These are phyloP conservation scores for Chaenocephalus aceratus DNA, from an alignment of 2,113 vertebrate genomes.

Conservation along the genomic window DNA sequence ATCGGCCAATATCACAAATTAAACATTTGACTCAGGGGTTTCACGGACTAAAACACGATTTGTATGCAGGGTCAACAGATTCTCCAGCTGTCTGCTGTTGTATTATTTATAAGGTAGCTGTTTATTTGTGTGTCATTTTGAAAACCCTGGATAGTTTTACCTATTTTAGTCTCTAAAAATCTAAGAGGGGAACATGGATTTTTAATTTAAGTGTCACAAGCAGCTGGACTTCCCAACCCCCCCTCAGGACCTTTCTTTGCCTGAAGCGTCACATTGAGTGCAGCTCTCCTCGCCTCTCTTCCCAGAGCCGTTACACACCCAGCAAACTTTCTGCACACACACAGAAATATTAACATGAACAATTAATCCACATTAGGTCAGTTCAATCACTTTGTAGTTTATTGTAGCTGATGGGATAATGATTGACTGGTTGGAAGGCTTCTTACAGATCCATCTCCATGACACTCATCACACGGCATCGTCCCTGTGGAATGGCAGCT, in stretches of 20 bases:
- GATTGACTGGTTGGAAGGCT: not conserved
- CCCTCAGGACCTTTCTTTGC: slow-evolving; percentile 61
- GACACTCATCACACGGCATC: slow-evolving; percentile 60
- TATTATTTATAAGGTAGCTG: not conserved
- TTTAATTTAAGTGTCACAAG: not conserved
- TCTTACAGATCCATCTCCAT: slow-evolving; percentile 72
- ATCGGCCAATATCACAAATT: too few relatives aligned
- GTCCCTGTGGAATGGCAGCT: slow-evolving; percentile 65
- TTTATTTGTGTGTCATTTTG: not conserved
- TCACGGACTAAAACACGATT: too few relatives aligned
- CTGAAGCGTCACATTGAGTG: slow-evolving; percentile 48
- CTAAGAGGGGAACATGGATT: not conserved
- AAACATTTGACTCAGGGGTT: too few relatives aligned
- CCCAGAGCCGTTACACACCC: slow-evolving; percentile 67
- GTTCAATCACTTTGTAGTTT: not conserved
- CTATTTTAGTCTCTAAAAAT: not conserved
- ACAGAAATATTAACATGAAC: not conserved
- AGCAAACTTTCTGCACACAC: slow-evolving; percentile 65
- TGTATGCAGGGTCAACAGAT: not conserved
- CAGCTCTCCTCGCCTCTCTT: slow-evolving; percentile 6
- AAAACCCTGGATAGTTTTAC: not conserved
- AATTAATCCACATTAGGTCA: not conserved
- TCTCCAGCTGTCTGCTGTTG: not conserved
- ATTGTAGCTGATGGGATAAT: not conserved
- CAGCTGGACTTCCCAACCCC: not conserved